These are phyloP conservation scores for Drosophila tanythrix DNA, from an alignment of 2,888 invertebrate genomes.

Conservation along the genomic window DNA sequence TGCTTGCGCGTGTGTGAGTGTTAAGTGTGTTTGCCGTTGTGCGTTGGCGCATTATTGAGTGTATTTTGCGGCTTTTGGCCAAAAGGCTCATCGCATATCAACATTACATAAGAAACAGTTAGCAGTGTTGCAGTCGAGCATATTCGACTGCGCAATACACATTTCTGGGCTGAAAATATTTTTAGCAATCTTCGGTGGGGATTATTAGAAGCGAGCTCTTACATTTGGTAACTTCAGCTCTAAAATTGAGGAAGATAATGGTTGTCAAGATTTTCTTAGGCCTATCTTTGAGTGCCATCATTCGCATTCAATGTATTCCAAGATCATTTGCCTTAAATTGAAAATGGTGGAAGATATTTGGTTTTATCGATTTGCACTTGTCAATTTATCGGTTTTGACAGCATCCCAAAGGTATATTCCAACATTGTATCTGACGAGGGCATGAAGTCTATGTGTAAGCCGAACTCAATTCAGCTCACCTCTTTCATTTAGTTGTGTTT, in stretches of 20 bases:
- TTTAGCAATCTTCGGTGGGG: neutral
- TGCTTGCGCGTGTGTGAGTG: conserved; percentile 8
- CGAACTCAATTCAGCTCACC: neutral
- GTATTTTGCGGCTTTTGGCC: conserved; percentile 74
- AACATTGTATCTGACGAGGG: neutral
- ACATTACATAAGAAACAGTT: conserved; percentile 30
- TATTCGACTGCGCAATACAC: neutral
- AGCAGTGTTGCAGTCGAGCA: neutral
- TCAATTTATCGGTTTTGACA: neutral
- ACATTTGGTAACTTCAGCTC: neutral
- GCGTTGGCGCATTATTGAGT: conserved; percentile 71
- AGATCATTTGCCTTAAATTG: neutral
- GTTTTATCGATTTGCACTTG: neutral
- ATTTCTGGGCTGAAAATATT: neutral
- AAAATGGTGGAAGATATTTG: neutral
- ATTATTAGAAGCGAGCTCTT: neutral
- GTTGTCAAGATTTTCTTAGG: neutral
- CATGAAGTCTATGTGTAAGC: neutral
- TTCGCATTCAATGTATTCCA: neutral
- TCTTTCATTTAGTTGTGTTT: neutral
- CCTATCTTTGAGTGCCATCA: neutral
- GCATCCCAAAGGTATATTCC: no score
- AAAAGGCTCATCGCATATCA: conserved; percentile 50
- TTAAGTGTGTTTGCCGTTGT: conserved; percentile 36
- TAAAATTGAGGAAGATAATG: neutral